phyloP scores from a whole-genome alignment of 2,888 invertebrate genomes.

The Asteroscopus sphinx region DNA sequence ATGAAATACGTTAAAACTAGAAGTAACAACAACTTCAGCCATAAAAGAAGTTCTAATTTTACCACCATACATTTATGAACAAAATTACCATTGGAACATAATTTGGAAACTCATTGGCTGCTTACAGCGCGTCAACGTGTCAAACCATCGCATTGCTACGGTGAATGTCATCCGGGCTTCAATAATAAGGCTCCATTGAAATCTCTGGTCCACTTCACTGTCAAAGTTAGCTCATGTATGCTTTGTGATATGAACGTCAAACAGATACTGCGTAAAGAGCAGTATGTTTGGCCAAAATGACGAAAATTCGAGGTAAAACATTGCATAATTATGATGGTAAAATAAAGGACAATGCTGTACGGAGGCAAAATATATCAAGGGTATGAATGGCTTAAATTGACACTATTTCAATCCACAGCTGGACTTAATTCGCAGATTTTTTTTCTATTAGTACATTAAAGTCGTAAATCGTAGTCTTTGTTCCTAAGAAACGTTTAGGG shows the following conservation, averaged over 20 bases:
- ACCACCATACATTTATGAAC: neutral
- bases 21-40: too few relatives aligned
- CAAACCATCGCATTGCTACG: slow-evolving; percentile 4
- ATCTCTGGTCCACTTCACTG: slow-evolving; percentile 12
- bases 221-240: slow-evolving; percentile 19
- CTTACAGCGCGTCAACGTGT: slow-evolving; percentile 9
- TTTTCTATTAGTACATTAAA: neutral
- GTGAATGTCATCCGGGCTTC: slow-evolving; percentile 12
- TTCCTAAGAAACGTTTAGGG: neutral
- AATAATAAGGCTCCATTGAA: slow-evolving; percentile 28
- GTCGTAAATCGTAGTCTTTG: neutral
- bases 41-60: too few relatives aligned
- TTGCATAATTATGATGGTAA: neutral
- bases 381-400: too few relatives aligned
- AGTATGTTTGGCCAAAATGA: neutral
- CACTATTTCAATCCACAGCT: too few relatives aligned
- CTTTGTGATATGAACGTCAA: slow-evolving; percentile 25
- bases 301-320: neutral
- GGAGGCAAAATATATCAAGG: too few relatives aligned
- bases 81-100: neutral
- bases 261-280: neutral
- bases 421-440: too few relatives aligned
- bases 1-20: too few relatives aligned
- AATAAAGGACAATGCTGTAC: neutral
- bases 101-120: slow-evolving; percentile 5